Evolutionary conservation across 1,140 invertebrate genomes (phyloP).

Genomic region (Lerema accius): DNA sequence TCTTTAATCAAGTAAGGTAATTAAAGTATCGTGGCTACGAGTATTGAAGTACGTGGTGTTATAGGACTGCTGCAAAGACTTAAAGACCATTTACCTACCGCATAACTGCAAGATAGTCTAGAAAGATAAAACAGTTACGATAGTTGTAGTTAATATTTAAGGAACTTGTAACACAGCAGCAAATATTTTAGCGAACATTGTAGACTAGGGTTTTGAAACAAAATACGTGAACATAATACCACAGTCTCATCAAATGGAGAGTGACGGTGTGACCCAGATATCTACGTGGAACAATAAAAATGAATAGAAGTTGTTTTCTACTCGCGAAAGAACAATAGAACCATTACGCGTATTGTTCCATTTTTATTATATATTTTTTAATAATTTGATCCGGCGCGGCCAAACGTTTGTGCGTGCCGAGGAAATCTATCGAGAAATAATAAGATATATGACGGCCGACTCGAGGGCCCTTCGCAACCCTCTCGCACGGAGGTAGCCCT

Average conservation of each 20-base stretch:
- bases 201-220: constrained; percentile 1
- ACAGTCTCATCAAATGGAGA: constrained; percentile 30
- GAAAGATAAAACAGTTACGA: too few species aligned
- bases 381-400: constrained; percentile 1
- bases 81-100: too few species aligned
- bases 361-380: constrained; percentile 23
- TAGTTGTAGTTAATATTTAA: too few species aligned
- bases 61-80: too few species aligned
- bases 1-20: too few species aligned
- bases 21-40: too few species aligned
- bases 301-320: constrained; percentile 32
- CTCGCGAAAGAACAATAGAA: constrained; percentile 26
- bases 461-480: too few species aligned
- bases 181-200: constrained; percentile 1
- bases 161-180: background rate
- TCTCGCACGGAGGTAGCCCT: too few species aligned
- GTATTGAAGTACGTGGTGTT: too few species aligned
- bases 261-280: constrained; percentile 28
- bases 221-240: constrained; percentile 25
- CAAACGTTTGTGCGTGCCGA: background rate
- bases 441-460: too few species aligned
- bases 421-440: background rate
- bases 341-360: constrained; percentile 26
- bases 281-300: constrained; percentile 31
- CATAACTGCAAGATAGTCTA: too few species aligned